phyloP scores from a whole-genome alignment of 2,113 vertebrate species.

The Galbula dea region DNA sequence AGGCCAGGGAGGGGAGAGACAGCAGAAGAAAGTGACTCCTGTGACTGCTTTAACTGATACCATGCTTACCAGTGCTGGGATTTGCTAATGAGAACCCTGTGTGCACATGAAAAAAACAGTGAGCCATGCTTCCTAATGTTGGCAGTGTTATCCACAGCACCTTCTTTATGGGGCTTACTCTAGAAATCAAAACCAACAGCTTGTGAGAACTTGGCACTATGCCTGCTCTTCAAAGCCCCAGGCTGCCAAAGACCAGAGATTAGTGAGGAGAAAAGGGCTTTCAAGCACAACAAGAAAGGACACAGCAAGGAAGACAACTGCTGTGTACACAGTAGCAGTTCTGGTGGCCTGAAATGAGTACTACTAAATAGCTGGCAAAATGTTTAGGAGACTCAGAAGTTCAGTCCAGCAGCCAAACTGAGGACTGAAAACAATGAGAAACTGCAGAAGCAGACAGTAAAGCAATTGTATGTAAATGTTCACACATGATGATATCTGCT shows the following conservation, averaged over 20 bases:
- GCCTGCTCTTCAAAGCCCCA: not conserved
- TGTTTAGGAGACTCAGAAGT: not conserved
- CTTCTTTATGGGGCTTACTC: not conserved
- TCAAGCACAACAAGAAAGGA: not conserved
- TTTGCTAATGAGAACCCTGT: not conserved
- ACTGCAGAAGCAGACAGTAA: not conserved
- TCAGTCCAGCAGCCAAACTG: not conserved
- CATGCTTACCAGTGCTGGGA: accelerated
- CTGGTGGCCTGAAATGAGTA: not conserved
- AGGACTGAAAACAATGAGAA: not conserved
- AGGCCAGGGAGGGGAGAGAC: accelerated
- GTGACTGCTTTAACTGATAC: not conserved
- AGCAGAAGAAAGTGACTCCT: accelerated
- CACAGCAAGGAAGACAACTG: not conserved
- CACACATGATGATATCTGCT: not conserved
- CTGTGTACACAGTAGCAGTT: not conserved
- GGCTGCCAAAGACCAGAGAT: not conserved
- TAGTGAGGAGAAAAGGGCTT: not conserved
- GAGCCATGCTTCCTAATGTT: not conserved
- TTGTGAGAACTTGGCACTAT: not conserved
- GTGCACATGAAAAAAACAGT: not conserved
- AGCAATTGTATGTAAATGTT: not conserved
- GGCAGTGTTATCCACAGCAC: not conserved
- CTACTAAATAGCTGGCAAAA: not conserved
- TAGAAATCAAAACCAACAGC: not conserved